Evolutionary conservation across 2,113 vertebrate genomes (phyloP), one percentile per base, ranked within the genome.

Genomic region (Panurus biarmicus): DNA sequence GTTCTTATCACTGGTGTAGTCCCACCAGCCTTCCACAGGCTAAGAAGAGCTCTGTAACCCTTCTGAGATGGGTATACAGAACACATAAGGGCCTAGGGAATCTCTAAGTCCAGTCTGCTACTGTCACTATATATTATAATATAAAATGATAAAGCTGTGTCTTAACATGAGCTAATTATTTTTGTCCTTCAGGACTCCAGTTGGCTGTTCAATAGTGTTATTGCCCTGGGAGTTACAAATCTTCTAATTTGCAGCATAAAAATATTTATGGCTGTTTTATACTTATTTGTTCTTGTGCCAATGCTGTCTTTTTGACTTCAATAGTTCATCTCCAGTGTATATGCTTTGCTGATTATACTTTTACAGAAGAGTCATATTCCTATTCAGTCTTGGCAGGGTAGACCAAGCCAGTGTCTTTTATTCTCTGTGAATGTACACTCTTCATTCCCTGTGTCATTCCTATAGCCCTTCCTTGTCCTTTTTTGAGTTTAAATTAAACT

Each of bases 121-220:
- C 90, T 96, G 94, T 94, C 90, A 86, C 88, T 88, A 71, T 96
- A 74, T 95, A 93, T 93, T 94, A 90, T 83, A 66, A 73, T 92
- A 77, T 88, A 88, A 88, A 74, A 95, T 94, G 72, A 96, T 95
- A 86, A 96, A 95, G 69, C 76, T 94, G 83, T 93, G 88, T 95
- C 94, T 94, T 95, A 92, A 96, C 95, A 90, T 67, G 67, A 94
- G 72, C 83, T 95, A 95, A 96, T 96, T 94, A 95, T 96, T 95
- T 96, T 94, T 95, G 96, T 96, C 94, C 92, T 96, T 96, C 88
- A 96, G 90, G 82, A 95, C 87, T 94, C 71, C 80, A 58, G 75
- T 95, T 95, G 87, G 88, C 47, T 93, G 85, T 93, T 96, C 95
- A 90, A 92, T 96, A 94, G 79, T 86, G 79, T 93, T 90, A 84